Percentiles rank a stretch among this genome's conserved stretches.
phyloP scores from a whole-genome alignment of 2,888 invertebrate genomes.

The Scelioninae gen. 1 region DNA sequence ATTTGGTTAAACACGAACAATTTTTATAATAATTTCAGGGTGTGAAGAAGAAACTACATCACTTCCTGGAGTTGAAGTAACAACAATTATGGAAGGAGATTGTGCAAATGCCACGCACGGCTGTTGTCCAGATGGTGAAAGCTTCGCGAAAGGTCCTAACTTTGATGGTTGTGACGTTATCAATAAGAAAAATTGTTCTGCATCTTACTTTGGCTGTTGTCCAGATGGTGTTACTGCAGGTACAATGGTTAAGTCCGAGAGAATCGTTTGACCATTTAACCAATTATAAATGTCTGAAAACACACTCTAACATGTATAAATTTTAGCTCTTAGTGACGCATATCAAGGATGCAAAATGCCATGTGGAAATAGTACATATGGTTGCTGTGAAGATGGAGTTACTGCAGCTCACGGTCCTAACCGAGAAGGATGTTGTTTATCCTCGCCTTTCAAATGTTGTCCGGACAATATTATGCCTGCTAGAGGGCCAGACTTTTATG shows the following conservation, averaged over 20 bases:
- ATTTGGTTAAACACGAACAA: neutral
- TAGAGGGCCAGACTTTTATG: constrained; percentile 89
- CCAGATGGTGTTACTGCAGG: constrained; percentile 89
- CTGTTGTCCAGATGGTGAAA: constrained; percentile 90
- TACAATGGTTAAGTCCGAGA: constrained; percentile 73
- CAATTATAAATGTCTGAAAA: too few relatives aligned
- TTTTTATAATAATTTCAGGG: constrained; percentile 68
- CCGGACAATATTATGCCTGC: constrained; percentile 94
- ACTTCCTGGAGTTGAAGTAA: constrained; percentile 73
- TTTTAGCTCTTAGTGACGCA: constrained; percentile 88
- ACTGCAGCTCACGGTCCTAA: constrained; percentile 94
- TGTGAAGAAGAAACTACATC: constrained; percentile 76
- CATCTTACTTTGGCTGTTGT: constrained; percentile 90
- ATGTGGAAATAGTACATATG: constrained; percentile 89
- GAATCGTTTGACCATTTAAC: neutral
- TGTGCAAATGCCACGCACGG: constrained; percentile 88
- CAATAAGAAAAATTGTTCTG: constrained; percentile 85
- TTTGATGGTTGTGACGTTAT: constrained; percentile 87
- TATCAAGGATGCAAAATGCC: constrained; percentile 90
- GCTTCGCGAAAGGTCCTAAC: constrained; percentile 87
- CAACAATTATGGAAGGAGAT: constrained; percentile 78
- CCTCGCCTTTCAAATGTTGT: constrained; percentile 92
- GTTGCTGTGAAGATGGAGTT: constrained; percentile 94
- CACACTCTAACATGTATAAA: too few relatives aligned
- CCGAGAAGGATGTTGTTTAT: constrained; percentile 92